A percentile compares a stretch with the other conserved stretches of the same genome.
Conservation (phyloP, 2,888 invertebrate species). For the Netelia melanura region DNA sequence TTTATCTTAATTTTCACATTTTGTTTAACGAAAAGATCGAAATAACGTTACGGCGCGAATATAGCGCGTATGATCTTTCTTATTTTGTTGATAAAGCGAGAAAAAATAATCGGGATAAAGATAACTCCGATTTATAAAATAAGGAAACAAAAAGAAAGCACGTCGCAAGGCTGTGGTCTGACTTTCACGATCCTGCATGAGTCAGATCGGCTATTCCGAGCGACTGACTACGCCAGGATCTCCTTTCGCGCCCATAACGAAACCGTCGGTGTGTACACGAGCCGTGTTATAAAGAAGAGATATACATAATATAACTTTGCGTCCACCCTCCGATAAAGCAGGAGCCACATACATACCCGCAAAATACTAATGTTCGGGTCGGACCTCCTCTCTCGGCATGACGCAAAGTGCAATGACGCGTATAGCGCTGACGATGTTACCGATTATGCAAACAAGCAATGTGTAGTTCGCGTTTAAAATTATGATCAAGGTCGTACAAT, state of each 20-base stretch:
- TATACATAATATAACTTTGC: constrained; percentile 25
- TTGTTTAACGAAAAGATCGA: background rate
- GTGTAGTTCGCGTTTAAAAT: constrained; percentile 43
- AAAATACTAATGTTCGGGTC: constrained; percentile 37
- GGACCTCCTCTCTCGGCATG: constrained; percentile 32
- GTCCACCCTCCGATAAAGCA: constrained; percentile 27
- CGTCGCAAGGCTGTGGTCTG: constrained; percentile 20
- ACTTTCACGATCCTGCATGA: constrained; percentile 31
- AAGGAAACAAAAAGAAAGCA: background rate
- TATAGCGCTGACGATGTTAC: constrained; percentile 42
- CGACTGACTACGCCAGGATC: constrained; percentile 40
- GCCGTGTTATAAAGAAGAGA: background rate
- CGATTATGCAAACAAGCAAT: constrained; percentile 60
- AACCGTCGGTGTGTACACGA: constrained; percentile 9
- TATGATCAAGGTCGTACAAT: constrained; percentile 58
- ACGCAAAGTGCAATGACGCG: constrained; percentile 63
- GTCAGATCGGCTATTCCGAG: constrained; percentile 50
- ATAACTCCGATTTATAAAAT: background rate
- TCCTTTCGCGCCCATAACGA: constrained; percentile 26
- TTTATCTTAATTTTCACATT: background rate
- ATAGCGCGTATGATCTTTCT: background rate
- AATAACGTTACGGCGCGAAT: background rate
- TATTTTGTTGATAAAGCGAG: background rate
- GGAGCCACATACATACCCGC: constrained; percentile 7
- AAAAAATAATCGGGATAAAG: constrained; percentile 3